Evolutionary conservation across 2,888 invertebrate species (phyloP).

Genomic region (Sesia bembeciformis): DNA sequence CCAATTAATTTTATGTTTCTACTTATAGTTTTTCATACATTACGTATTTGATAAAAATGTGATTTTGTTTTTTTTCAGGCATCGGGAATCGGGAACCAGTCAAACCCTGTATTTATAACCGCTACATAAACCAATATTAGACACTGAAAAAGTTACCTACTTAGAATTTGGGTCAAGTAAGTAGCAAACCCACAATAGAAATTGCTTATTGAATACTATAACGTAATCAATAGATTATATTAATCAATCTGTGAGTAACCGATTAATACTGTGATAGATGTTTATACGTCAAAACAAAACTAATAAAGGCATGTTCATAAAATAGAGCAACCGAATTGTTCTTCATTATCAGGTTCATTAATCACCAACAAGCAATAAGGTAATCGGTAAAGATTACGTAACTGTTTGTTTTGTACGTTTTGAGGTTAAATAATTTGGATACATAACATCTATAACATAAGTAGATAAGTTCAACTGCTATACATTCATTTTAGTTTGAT

Average conservation of each 20-base stretch:
- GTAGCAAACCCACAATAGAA: neutral
- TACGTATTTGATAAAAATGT: too few species aligned
- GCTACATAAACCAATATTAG: too few species aligned
- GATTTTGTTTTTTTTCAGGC: too few species aligned
- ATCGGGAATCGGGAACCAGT: too few species aligned
- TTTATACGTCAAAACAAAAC: neutral
- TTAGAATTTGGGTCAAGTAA: neutral
- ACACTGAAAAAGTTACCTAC: too few species aligned
- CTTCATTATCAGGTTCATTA: slow-evolving; percentile 4
- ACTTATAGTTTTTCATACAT: too few species aligned
- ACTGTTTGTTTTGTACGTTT: neutral
- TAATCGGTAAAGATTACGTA: slow-evolving; percentile 4
- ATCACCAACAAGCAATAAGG: slow-evolving; percentile 5
- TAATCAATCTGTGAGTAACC: neutral
- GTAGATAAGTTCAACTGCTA: too few species aligned
- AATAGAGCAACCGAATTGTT: neutral
- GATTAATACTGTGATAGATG: neutral
- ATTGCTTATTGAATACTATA: neutral
- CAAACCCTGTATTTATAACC: too few species aligned
- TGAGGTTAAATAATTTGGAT: too few species aligned
- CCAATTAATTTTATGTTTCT: too few species aligned
- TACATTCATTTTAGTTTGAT: too few species aligned
- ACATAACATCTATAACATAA: too few species aligned
- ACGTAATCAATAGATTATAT: neutral
- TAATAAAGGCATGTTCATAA: neutral